phyloP scores from a whole-genome alignment of 2,797 vertebrate species.

The Tarsius wallacei region DNA sequence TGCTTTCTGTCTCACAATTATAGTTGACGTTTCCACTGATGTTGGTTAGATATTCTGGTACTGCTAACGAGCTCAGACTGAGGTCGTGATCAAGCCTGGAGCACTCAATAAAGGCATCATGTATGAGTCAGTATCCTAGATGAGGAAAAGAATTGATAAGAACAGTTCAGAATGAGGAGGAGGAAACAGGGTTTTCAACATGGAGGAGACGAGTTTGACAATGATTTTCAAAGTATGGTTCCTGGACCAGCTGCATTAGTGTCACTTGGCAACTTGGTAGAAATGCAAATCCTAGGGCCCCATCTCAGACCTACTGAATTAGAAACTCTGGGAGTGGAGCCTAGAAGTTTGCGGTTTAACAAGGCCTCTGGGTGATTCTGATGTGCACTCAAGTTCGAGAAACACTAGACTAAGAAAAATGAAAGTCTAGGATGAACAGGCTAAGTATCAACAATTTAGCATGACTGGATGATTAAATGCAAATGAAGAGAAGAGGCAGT shows the following conservation, averaged over 20 bases:
- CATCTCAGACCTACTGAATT: neutral
- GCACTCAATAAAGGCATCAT: neutral
- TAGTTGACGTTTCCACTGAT: neutral
- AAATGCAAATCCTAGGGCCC: neutral
- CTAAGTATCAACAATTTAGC: neutral
- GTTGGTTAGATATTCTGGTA: neutral
- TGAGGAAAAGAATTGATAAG: neutral
- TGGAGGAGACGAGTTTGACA: too few relatives aligned
- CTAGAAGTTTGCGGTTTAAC: too few relatives aligned
- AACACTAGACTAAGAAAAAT: too few relatives aligned
- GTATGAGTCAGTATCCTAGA: neutral
- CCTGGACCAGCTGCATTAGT: neutral
- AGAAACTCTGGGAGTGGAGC: neutral
- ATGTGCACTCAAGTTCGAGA: too few relatives aligned
- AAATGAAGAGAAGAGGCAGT: neutral
- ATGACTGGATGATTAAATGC: neutral
- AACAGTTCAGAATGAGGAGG: neutral
- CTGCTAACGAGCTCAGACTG: neutral
- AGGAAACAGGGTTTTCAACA: neutral
- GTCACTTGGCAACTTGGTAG: neutral
- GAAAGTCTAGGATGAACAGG: neutral
- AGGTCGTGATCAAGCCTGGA: neutral
- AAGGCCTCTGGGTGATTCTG: too few relatives aligned
- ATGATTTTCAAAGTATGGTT: neutral
- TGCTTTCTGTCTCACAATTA: neutral